These are phyloP conservation scores for Holothuria leucospilota DNA, from an alignment of 53 echinoderm and acorn worm species.

Conservation along the genomic window DNA sequence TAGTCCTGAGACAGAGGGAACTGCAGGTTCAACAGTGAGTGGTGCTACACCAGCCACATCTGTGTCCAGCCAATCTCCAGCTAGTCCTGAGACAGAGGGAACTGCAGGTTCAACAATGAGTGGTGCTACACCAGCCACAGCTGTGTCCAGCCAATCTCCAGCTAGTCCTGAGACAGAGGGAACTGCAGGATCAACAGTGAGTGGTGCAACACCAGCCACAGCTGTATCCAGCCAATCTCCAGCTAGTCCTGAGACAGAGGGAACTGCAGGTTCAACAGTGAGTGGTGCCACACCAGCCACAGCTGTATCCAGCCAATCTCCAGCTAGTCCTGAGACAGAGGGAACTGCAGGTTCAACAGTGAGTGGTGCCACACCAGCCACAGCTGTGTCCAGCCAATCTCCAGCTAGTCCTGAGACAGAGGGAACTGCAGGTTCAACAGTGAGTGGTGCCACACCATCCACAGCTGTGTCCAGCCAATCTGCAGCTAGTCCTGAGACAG, in stretches of 20 bases:
- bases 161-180: too few relatives aligned
- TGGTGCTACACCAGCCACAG: constrained; percentile 1
- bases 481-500: not conserved
- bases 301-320: not conserved
- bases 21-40: not conserved
- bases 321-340: not conserved
- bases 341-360: not conserved
- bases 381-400: not conserved
- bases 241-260: not conserved
- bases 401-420: constrained; percentile 8
- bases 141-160: not conserved
- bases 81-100: not conserved
- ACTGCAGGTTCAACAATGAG: not conserved
- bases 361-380: not conserved
- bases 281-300: not conserved
- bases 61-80: constrained; percentile 9
- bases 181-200: not conserved
- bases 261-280: constrained; percentile 6
- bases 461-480: not conserved
- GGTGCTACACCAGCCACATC: not conserved
- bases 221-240: not conserved
- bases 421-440: too few relatives aligned
- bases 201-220: not conserved
- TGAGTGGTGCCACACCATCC: too few relatives aligned
- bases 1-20: not conserved